A percentile compares a stretch with the other conserved stretches of the same genome.
phyloP scores from a whole-genome alignment of 1,140 invertebrate species.

The Lucilia sericata region DNA sequence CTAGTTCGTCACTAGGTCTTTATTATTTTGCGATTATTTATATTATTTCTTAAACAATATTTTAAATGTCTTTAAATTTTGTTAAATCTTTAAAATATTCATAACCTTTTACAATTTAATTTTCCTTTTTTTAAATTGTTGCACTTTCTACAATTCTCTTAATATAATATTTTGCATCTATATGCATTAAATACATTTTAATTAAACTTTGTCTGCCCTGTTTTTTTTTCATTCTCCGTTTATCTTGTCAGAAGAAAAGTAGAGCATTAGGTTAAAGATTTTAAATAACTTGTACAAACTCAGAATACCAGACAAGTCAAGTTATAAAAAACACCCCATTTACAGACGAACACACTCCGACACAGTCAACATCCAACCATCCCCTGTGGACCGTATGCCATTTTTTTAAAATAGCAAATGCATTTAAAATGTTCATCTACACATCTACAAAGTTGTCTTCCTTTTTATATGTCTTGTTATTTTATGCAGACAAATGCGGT shows the following conservation, averaged over 20 bases:
- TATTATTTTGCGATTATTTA: no score
- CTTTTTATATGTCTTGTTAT: constrained; percentile 31
- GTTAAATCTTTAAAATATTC: no score
- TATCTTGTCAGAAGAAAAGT: constrained; percentile 1
- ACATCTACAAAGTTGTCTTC: constrained; percentile 4
- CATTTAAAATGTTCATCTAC: background rate
- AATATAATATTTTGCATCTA: background rate
- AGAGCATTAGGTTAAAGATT: constrained; percentile 15
- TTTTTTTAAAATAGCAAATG: background rate
- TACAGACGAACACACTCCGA: background rate
- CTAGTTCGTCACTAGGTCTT: background rate
- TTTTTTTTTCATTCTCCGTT: background rate
- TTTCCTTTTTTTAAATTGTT: background rate
- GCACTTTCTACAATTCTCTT: background rate
- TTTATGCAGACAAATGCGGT: constrained; percentile 34
- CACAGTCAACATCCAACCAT: background rate
- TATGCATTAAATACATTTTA: background rate
- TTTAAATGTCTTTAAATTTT: no score
- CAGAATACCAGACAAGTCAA: constrained; percentile 5
- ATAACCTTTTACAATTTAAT: no score
- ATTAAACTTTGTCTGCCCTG: background rate
- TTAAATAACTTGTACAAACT: background rate
- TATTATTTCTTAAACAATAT: no score
- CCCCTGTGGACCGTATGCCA: no score
- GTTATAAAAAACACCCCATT: constrained; percentile 19